phyloP scores from a whole-genome alignment of 2,113 vertebrate genomes.

The Ammodramus savannarum region DNA sequence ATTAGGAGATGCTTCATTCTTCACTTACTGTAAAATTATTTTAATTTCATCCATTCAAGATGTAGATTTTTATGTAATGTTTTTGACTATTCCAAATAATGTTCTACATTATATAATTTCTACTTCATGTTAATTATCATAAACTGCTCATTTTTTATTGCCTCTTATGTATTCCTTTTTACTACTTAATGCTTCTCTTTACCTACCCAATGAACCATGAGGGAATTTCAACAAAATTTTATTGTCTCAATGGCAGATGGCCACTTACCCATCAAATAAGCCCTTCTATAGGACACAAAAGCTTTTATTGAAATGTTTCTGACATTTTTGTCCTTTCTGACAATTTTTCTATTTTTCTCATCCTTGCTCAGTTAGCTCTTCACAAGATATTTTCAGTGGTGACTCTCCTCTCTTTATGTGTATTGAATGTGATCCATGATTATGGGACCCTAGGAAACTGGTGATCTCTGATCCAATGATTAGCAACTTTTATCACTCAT shows the following conservation, averaged over 20 bases:
- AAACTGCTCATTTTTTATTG: neutral
- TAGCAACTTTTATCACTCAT: neutral
- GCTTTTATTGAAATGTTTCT: neutral
- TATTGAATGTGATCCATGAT: neutral
- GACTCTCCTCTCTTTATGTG: neutral
- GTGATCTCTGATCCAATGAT: neutral
- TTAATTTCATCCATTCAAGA: neutral
- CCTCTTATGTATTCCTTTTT: neutral
- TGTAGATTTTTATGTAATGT: neutral
- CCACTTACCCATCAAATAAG: neutral
- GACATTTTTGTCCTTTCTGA: neutral
- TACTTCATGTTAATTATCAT: neutral
- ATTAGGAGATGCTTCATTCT: neutral
- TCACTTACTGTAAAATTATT: neutral
- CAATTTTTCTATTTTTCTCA: neutral
- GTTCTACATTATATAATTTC: neutral
- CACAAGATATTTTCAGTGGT: neutral
- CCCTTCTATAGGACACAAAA: neutral
- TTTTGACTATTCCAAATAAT: neutral
- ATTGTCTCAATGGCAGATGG: neutral
- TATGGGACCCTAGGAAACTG: neutral
- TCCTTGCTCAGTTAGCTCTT: neutral
- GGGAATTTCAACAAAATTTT: neutral
- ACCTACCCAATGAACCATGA: neutral
- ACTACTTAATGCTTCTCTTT: neutral